phyloP scores from a whole-genome alignment of 30 jellyfish, hydroid and myxozoan species.

The Aurelia aurita complex sp. Pacific region DNA sequence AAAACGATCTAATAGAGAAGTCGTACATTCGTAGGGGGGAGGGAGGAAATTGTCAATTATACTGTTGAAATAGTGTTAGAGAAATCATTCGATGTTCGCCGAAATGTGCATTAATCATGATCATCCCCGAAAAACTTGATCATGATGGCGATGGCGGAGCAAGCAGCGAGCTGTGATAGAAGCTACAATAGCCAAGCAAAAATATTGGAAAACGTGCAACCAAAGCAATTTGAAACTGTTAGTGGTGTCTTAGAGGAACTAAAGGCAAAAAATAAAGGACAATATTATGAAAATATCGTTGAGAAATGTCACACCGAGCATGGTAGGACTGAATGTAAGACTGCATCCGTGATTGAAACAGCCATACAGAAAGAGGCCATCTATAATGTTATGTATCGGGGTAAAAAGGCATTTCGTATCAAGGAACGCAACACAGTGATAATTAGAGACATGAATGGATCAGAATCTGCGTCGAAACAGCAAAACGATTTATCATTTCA shows the following conservation, averaged over 20 bases:
- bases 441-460: background rate
- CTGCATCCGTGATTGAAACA: constrained; percentile 8
- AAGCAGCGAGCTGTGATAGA: constrained; percentile 4
- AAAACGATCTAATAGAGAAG: background rate
- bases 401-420: background rate
- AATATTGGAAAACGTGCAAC: background rate
- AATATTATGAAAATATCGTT: background rate
- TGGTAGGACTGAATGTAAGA: constrained; percentile 4
- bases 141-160: background rate
- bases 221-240: background rate
- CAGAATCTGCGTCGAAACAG: constrained; percentile 2
- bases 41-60: too few species aligned
- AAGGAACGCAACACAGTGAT: constrained; percentile 13
- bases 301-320: constrained; percentile 10
- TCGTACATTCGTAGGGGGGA: background rate
- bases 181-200: background rate
- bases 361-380: constrained; percentile 4
- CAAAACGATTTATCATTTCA: background rate
- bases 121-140: too few species aligned
- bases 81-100: too few species aligned
- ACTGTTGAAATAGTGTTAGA: too few species aligned
- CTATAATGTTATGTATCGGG: background rate
- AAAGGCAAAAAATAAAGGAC: constrained; percentile 10
- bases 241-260: constrained; percentile 2
- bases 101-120: too few species aligned